Percentiles rank a stretch among this genome's conserved stretches.
Conservation (phyloP, 2,888 invertebrate species). For the Agrilus cyanescens region DNA sequence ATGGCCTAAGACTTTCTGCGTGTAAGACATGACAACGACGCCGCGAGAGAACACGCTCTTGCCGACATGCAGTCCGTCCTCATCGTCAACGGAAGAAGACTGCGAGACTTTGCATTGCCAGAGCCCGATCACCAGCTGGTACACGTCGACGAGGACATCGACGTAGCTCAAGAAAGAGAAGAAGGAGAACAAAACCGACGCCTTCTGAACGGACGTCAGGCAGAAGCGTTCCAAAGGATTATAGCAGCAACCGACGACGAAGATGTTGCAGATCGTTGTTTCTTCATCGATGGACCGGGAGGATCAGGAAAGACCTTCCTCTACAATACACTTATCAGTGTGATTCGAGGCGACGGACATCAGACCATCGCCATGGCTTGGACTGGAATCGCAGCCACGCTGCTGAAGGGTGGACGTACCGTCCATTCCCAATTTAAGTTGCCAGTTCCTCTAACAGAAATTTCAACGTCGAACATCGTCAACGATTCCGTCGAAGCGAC, state of each 20-base stretch:
- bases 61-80: neutral
- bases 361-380: conserved; percentile 17
- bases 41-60: neutral
- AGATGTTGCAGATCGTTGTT: too few relatives aligned
- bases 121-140: too few relatives aligned
- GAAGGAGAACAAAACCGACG: too few relatives aligned
- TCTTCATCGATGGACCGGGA: conserved; percentile 33
- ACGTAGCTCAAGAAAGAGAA: too few relatives aligned
- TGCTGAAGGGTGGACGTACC: conserved; percentile 21
- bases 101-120: too few relatives aligned
- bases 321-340: conserved; percentile 18
- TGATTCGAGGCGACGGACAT: conserved; percentile 7
- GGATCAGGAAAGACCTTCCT: conserved; percentile 34
- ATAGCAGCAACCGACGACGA: too few relatives aligned
- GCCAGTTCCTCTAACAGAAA: conserved; percentile 13
- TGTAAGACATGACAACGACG: neutral
- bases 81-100: too few relatives aligned
- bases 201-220: too few relatives aligned
- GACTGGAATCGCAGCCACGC: conserved; percentile 26
- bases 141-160: too few relatives aligned
- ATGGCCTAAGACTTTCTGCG: conserved; percentile 15
- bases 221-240: too few relatives aligned
- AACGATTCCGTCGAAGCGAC: conserved; percentile 3
- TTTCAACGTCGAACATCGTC: conserved; percentile 5
- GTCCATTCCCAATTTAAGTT: conserved; percentile 19